These are phyloP conservation scores for Karalla daura DNA, from an alignment of 2,797 vertebrate species.

Conservation along the genomic window DNA sequence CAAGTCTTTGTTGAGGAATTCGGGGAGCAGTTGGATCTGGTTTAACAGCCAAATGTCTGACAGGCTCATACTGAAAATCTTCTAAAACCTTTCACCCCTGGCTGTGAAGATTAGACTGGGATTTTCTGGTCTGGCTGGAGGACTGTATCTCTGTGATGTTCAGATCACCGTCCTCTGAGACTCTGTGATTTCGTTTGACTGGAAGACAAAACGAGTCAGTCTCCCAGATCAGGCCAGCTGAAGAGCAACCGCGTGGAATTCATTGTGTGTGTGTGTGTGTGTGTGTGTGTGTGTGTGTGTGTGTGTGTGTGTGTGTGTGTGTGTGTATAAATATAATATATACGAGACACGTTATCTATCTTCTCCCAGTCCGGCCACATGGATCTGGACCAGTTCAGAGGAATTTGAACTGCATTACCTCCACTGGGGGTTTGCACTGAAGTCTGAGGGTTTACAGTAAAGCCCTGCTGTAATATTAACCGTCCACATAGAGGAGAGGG, in stretches of 20 bases:
- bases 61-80: constrained; percentile 37
- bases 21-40: constrained; percentile 17
- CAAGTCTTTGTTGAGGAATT: not conserved
- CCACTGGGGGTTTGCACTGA: not conserved
- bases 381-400: constrained; percentile 11
- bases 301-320: too few species aligned
- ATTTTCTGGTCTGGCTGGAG: constrained; percentile 41
- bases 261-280: constrained; percentile 28
- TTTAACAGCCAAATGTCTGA: constrained; percentile 33
- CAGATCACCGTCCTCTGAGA: constrained; percentile 26
- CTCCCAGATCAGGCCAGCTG: constrained; percentile 19
- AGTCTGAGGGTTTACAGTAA: constrained; percentile 10
- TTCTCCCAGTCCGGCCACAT: not conserved
- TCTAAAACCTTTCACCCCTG: constrained; percentile 49
- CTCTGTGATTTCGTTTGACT: constrained; percentile 25
- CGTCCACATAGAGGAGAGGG: not conserved
- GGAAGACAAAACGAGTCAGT: constrained; percentile 5
- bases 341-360: constrained; percentile 5
- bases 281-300: too few species aligned
- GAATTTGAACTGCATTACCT: constrained; percentile 1
- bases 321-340: too few species aligned
- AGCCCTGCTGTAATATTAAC: constrained; percentile 7
- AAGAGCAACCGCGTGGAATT: constrained; percentile 6
- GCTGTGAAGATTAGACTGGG: constrained; percentile 58
- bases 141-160: constrained; percentile 32